Percentiles rank a stretch among this genome's conserved stretches.
phyloP scores from a whole-genome alignment of 2,888 invertebrate species.

The Nebria salina region DNA sequence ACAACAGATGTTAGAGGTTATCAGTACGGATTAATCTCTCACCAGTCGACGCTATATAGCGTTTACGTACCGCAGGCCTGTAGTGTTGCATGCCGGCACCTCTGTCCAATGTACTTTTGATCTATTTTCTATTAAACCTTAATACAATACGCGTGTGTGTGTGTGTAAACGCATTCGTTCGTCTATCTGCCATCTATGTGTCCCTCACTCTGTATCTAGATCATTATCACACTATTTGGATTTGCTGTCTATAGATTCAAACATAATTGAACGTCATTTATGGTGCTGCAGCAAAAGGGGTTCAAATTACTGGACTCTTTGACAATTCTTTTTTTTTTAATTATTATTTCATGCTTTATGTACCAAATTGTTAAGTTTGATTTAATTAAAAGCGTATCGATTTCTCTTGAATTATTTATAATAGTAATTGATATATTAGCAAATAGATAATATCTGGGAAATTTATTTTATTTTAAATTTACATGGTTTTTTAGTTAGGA shows the following conservation, averaged over 20 bases:
- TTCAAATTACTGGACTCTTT: not conserved
- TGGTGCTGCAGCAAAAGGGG: conserved; percentile 23
- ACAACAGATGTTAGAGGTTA: conserved; percentile 46
- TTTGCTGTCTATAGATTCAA: conserved; percentile 40
- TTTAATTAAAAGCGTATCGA: not conserved
- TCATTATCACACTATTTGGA: conserved; percentile 30
- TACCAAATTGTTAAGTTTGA: not conserved
- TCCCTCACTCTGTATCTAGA: not conserved
- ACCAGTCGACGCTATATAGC: not conserved
- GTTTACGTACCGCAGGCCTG: not conserved
- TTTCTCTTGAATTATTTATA: not conserved
- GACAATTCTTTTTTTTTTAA: not conserved
- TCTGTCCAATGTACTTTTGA: conserved; percentile 44
- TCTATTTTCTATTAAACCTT: conserved; percentile 45
- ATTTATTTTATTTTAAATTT: too few relatives aligned
- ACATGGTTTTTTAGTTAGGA: too few relatives aligned
- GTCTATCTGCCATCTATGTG: not conserved
- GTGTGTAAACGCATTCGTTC: not conserved
- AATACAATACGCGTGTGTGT: conserved; percentile 31
- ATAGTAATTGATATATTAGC: not conserved
- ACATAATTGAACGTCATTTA: conserved; percentile 44
- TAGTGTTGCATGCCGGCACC: conserved; percentile 19
- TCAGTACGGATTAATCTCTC: conserved; percentile 39
- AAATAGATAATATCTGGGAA: too few relatives aligned
- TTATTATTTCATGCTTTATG: not conserved